Conservation (phyloP, 2,888 invertebrate genomes). For the Andrena flavipes region DNA sequence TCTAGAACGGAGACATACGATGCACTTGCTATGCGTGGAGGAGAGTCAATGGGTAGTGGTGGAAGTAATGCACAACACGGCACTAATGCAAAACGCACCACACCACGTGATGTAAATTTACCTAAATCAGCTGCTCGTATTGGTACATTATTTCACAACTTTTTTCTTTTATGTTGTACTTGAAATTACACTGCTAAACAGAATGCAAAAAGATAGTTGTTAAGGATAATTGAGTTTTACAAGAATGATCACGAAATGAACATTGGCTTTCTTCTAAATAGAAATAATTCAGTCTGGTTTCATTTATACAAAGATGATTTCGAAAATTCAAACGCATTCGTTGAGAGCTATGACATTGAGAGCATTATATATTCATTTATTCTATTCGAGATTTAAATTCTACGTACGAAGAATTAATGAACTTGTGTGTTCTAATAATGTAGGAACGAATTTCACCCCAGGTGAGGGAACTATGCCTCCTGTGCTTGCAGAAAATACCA, state of each 20-base stretch:
- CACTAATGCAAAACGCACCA: constrained; percentile 85
- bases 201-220: constrained; percentile 2
- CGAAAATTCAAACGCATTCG: neutral
- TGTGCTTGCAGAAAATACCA: constrained; percentile 79
- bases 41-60: constrained; percentile 93
- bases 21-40: constrained; percentile 93
- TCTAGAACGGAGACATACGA: constrained; percentile 95
- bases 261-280: constrained; percentile 26
- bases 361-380: constrained; percentile 9
- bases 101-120: constrained; percentile 85
- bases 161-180: constrained; percentile 38
- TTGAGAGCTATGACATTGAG: neutral
- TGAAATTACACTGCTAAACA: constrained; percentile 20
- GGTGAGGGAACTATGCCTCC: constrained; percentile 81
- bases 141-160: constrained; percentile 85
- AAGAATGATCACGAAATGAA: constrained; percentile 28
- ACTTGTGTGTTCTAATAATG: constrained; percentile 58
- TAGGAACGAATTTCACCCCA: constrained; percentile 74
- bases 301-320: constrained; percentile 18
- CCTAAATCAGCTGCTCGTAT: constrained; percentile 88
- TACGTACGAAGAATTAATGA: constrained; percentile 6
- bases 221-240: neutral
- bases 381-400: constrained; percentile 1
- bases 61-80: constrained; percentile 87
- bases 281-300: constrained; percentile 8